Base-by-base conservation (phyloP, 2,113 vertebrate genomes). In the Mixornis gularis region DNA sequence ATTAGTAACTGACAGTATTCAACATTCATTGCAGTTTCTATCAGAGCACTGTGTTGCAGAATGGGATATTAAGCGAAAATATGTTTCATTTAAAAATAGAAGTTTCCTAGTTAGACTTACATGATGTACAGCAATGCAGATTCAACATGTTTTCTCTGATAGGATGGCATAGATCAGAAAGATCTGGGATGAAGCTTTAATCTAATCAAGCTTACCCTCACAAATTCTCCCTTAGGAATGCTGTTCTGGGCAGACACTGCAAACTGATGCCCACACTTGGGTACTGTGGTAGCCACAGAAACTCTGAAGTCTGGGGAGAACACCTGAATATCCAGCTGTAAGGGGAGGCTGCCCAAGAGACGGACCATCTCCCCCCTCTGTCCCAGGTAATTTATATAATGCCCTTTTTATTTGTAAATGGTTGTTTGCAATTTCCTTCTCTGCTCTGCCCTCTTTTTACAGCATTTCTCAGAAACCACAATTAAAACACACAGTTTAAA, bases 401-500 rank as follows among this genome's bases (percentile, higher is more conserved):
- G 3, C 26, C 38, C 55, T 63, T 81, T 76, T 81, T 18, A 68
- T 64, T 69, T 34, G 6, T 20, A 64, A 85, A 52, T 27, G 38
- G 59, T 10, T 85, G 55, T 26, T 53, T 43, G 85, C 30, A 17
- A 34, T 69, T 78, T 56, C 73, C 38, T 60, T 64, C 56, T 76
- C 82, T 64, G 36, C 21, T 85, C 18, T 73, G 26, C 53, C 26
- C 38, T 13, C 71, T 34, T 27, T 62, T 85, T 15, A 68, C 21
- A 68, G 30, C 52, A 17, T 68, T 86, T 93, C 49, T 94, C 25
- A 48, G 63, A 94, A 94, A 72, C 20, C 26, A 44, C 0, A 0
- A 46, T 79, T 76, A 87, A 92, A 89, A 72, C 32, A n/a, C 32
- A 34, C 6, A 9, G 36, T 88, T 90, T 56, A 66, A 90, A 68